phyloP scores from a whole-genome alignment of 2,888 invertebrate genomes.

The Yponomeuta sedellus region DNA sequence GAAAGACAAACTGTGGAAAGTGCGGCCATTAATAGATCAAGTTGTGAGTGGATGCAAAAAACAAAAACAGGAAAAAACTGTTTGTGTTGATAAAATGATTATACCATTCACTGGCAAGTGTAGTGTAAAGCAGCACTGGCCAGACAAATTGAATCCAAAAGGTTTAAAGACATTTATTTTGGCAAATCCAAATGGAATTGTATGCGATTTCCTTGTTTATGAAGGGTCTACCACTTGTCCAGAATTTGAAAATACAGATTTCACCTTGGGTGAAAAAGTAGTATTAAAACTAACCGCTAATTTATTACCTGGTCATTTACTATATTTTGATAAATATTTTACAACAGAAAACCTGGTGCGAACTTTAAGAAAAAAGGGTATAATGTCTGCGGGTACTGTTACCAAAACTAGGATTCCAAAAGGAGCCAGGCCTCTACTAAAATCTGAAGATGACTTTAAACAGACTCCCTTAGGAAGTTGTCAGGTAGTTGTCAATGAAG shows the following conservation, averaged over 20 bases:
- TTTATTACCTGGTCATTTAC: slow-evolving; percentile 11
- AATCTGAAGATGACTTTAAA: too few species aligned
- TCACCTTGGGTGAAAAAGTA: slow-evolving; percentile 12
- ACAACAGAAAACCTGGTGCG: slow-evolving; percentile 7
- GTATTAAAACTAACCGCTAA: slow-evolving; percentile 4
- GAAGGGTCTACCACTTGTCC: slow-evolving; percentile 22
- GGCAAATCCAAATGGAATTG: slow-evolving; percentile 13
- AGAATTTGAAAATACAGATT: slow-evolving; percentile 4
- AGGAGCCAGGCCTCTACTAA: too few species aligned
- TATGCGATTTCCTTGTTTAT: slow-evolving; percentile 24
- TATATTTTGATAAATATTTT: slow-evolving; percentile 13
- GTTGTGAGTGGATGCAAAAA: background rate
- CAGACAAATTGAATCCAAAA: background rate
- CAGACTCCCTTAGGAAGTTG: too few species aligned
- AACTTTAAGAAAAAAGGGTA: background rate
- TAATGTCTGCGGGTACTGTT: too few species aligned
- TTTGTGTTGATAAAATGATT: slow-evolving; percentile 17
- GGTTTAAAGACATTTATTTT: background rate
- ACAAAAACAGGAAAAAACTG: slow-evolving; percentile 14
- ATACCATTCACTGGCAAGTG: slow-evolving; percentile 19
- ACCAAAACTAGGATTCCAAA: too few species aligned
- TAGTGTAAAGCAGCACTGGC: slow-evolving; percentile 14
- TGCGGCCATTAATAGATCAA: background rate
- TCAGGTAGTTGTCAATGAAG: too few species aligned
- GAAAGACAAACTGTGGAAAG: slow-evolving; percentile 11